phyloP scores from a whole-genome alignment of 2,797 vertebrate genomes.

The Squalus acanthias region DNA sequence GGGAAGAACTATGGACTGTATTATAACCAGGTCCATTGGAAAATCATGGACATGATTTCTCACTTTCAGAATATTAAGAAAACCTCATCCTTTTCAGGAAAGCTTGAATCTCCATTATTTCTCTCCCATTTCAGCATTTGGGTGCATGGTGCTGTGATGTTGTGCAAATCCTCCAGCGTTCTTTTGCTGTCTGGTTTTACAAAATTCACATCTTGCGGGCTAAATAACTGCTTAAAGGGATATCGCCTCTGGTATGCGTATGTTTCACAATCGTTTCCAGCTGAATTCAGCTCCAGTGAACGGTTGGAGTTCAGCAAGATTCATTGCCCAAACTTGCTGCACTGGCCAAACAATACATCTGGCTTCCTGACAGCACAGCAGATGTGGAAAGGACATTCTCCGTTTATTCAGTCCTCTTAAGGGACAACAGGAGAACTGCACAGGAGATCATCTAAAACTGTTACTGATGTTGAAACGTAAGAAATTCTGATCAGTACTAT shows the following conservation, averaged over 20 bases:
- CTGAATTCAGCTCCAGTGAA: background rate
- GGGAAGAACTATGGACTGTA: too few relatives aligned
- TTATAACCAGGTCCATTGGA: background rate
- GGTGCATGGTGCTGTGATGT: background rate
- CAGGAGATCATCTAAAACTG: conserved; percentile 3
- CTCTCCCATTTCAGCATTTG: background rate
- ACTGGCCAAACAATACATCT: background rate
- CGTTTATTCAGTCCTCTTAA: background rate
- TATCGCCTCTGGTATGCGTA: background rate
- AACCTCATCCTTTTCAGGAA: background rate
- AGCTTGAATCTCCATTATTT: background rate
- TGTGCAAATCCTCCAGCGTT: background rate
- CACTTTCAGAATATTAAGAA: background rate
- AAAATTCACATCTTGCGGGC: background rate
- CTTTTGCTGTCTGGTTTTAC: background rate
- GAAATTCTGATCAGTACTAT: background rate
- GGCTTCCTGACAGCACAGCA: conserved; percentile 8
- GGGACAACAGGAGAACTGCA: conserved; percentile 1
- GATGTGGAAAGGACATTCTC: conserved; percentile 18
- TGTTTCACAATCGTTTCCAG: background rate
- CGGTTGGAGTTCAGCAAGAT: background rate
- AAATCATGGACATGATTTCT: background rate
- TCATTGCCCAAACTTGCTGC: background rate
- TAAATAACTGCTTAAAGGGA: conserved; percentile 26
- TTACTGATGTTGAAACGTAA: background rate